Base-by-base conservation (phyloP, 2,113 vertebrate species). In the Poecile atricapillus region DNA sequence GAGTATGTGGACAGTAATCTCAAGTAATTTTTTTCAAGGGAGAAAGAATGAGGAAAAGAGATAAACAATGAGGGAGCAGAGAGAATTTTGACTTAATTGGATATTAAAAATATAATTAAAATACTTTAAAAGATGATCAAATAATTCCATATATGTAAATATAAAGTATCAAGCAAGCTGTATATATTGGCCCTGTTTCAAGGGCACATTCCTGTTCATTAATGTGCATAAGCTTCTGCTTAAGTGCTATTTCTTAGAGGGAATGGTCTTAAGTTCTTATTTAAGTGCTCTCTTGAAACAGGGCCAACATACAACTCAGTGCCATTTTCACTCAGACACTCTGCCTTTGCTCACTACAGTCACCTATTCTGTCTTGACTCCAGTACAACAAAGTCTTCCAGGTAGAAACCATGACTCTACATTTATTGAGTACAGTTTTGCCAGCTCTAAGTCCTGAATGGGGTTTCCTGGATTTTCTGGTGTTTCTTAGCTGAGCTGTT, bases 31-130 rank as follows among this genome's bases (percentile, higher is more conserved):
- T 77, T 83, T 95, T 77, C 35, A 55, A n/a, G 33, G 9, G 5
- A 89, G 46, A 65, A 79, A 73, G 55, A 80, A 56, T 62, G 52
- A 78, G 10, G 11, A 90, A 80, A 86, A 69, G 23, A 60, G 35
- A 60, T 44, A 90, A 94, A 90, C 43, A 80, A 44, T 81, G 65
- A 86, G 25, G 44, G 8, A 88, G 20, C 15, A 78, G 22, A 64
- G 60, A 60, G 47, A 94, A 64, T 64, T 93, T 59, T 81, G 15
- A 69, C 39, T 85, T 94, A 87, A 88, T n/a, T 69, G 22, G 27
- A 74, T 82, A 80, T 80, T 91, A 90, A 77, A 95, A 94, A 90
- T 93, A 77, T 37, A 80, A 89, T 88, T 86, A 80, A 85, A 90
- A 90, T 88, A 90, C 44, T 75, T 83, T 90, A 74, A 90, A 94